phyloP scores from a whole-genome alignment of 2,888 invertebrate genomes.

The Megalurothrips usitatus region DNA sequence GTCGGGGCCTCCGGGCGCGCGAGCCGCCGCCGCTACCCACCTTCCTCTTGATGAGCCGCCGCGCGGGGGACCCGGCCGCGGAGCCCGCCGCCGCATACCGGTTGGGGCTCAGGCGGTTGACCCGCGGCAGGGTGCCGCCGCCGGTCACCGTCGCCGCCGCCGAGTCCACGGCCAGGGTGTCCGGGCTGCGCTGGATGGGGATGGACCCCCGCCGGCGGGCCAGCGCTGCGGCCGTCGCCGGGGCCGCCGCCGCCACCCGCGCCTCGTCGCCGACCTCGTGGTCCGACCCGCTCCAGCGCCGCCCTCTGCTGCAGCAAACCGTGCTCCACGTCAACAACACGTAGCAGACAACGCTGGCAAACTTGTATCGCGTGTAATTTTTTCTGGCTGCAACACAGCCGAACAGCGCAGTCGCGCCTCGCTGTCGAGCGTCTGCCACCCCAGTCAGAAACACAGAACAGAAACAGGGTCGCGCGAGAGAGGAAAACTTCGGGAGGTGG shows the following conservation, averaged over 20 bases:
- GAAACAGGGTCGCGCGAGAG: no score
- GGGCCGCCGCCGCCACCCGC: background rate
- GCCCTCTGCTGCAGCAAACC: slow-evolving; percentile 24
- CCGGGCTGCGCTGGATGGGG: slow-evolving; percentile 32
- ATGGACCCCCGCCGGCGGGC: slow-evolving; percentile 35
- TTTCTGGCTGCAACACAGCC: no score
- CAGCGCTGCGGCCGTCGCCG: slow-evolving; percentile 27
- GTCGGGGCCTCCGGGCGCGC: slow-evolving; percentile 27
- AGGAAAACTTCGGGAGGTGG: no score
- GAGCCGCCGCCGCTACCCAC: slow-evolving; percentile 33
- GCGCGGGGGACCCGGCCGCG: background rate
- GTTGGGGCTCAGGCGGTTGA: slow-evolving; percentile 36
- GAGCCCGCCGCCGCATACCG: slow-evolving; percentile 31
- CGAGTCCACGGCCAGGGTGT: slow-evolving; percentile 5
- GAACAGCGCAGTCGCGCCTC: no score
- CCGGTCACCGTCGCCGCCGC: slow-evolving; percentile 6
- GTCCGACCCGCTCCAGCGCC: slow-evolving; percentile 36
- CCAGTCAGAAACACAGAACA: no score
- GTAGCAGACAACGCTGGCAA: no score
- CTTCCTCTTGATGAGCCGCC: slow-evolving; percentile 59
- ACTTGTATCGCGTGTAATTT: no score
- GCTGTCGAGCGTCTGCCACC: no score
- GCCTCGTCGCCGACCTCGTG: slow-evolving; percentile 30
- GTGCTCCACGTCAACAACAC: no score
- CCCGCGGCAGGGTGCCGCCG: slow-evolving; percentile 31